Base-by-base conservation (phyloP, 2,888 invertebrate species). In the Ommatoiulus sabulosus region DNA sequence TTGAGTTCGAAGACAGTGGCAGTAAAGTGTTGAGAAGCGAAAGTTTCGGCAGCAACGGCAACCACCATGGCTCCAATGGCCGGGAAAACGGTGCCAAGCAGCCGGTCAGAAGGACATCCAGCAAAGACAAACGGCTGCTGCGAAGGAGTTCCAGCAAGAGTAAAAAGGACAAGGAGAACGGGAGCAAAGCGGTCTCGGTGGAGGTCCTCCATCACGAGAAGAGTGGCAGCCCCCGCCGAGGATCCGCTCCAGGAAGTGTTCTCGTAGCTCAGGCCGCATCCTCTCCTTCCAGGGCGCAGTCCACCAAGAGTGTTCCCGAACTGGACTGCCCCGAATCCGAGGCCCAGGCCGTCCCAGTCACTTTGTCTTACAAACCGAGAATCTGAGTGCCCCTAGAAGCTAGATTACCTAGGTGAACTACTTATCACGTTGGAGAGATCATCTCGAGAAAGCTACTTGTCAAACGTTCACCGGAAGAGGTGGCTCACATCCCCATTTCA, bases 131-230 rank as follows among this genome's bases (percentile, higher is more conserved):
- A 17, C 91, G 92, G 72, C 91, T 92, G 57, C 91, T 94, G n/a
- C 93, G 94, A 84, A 93, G 94, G 20, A 93, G 93, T 89, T 91
- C 91, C 24, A 94, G 94, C 35, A 93, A 93, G 24, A 91, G 91
- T 86, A 93, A 94, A 80, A 93, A 94, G 89, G 94, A 94, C 91
- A 94, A 94, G 91, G 94, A 94, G 90, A 94, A 94, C 90, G 94
- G 94, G 46, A 90, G 72, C 84, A 89, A 90, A 43, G 88, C 89
- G 1, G 89, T 87, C 17, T 90, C 90, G 44, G 88, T 90, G 72
- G 89, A 89, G 86, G 89, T 86, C n/a, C 89, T 89, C 86, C 90
- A 84, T 43, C 80, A 63, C 89, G 92, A 92, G 89, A 93, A 92
- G 89, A 87, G 88, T 72, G 88, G 86, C 24, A 89, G 88, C 86